phyloP scores from a whole-genome alignment of 2,113 vertebrate genomes.

The Tetraodon nigroviridis region DNA sequence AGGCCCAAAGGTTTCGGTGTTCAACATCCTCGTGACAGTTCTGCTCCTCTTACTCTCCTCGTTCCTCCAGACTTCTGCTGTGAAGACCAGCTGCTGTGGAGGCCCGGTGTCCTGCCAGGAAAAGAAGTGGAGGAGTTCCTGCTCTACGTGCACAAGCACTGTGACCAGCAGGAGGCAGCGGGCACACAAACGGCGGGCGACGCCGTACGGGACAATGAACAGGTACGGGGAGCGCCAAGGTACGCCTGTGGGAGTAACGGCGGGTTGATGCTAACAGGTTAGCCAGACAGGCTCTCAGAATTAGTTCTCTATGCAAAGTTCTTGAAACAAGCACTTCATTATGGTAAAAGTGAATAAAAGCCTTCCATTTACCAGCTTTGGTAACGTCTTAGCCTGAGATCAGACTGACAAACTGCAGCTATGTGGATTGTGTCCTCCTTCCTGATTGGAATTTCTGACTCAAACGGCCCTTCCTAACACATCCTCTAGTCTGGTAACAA shows the following conservation, averaged over 20 bases:
- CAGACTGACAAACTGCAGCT: too few relatives aligned
- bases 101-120: conserved; percentile 78
- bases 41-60: neutral
- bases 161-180: conserved; percentile 65
- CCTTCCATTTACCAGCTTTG: too few relatives aligned
- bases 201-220: conserved; percentile 85
- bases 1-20: neutral
- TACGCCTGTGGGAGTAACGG: too few relatives aligned
- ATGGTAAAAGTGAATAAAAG: too few relatives aligned
- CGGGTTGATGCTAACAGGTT: too few relatives aligned
- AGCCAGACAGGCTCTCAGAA: too few relatives aligned
- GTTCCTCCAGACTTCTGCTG: conserved; percentile 77
- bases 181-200: conserved; percentile 66
- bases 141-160: conserved; percentile 74
- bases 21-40: neutral
- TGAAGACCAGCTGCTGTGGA: conserved; percentile 93
- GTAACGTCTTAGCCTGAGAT: too few relatives aligned
- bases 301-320: too few relatives aligned
- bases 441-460: neutral
- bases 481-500: too few relatives aligned
- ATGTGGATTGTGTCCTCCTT: too few relatives aligned
- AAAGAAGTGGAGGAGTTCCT: conserved; percentile 88
- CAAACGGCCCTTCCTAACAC: too few relatives aligned
- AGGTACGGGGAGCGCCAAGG: conserved; percentile 67
- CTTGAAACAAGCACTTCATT: too few relatives aligned